Evolutionary conservation across 1,140 invertebrate genomes (phyloP).

Genomic region (Trissolcus basalis): DNA sequence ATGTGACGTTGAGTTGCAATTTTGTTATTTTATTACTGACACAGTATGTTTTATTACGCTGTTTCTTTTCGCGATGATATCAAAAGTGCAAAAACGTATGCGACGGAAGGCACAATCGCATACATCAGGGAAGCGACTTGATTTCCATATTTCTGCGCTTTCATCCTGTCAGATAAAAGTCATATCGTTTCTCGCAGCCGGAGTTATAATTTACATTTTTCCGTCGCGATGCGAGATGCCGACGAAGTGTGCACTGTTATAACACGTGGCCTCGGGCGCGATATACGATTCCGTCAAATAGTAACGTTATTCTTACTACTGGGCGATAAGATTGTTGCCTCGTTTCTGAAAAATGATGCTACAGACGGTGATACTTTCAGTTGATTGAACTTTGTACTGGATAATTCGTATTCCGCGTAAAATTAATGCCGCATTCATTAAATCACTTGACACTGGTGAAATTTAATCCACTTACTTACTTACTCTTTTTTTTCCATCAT

Average conservation of each 20-base stretch:
- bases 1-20: no score
- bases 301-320: conserved; percentile 23
- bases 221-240: not conserved
- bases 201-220: conserved; percentile 30
- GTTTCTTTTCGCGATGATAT: no score
- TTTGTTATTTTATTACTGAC: no score
- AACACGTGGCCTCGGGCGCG: conserved; percentile 2
- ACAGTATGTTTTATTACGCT: no score
- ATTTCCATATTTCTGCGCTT: conserved; percentile 10
- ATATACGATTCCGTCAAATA: conserved; percentile 28
- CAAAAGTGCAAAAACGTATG: no score
- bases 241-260: conserved; percentile 9
- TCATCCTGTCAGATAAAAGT: conserved; percentile 8
- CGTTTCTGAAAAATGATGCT: conserved; percentile 12
- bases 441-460: not conserved
- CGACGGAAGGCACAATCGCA: no score
- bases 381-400: conserved; percentile 19
- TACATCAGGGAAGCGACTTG: not conserved
- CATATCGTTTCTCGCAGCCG: conserved; percentile 1
- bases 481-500: no score
- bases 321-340: conserved; percentile 28
- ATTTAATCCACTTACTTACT: no score
- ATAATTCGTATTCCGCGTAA: not conserved
- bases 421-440: not conserved
- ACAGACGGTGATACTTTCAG: conserved; percentile 9